A percentile compares a stretch with the other conserved stretches of the same genome.
phyloP scores from a whole-genome alignment of 2,888 invertebrate genomes.

The Tetanocera ferruginea region DNA sequence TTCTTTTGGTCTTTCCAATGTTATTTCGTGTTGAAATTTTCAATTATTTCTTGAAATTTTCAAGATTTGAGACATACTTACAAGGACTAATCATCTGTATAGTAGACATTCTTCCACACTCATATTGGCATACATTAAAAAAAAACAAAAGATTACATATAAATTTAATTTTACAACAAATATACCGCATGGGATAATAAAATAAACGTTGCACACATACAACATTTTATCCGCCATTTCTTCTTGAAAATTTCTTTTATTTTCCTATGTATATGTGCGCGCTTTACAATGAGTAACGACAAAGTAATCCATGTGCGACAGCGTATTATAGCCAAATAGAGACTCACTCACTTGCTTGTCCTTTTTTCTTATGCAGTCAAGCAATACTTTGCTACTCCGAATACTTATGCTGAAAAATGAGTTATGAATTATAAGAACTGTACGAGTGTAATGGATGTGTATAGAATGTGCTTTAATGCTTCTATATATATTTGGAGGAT shows the following conservation, averaged over 20 bases:
- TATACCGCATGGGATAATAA: too few relatives aligned
- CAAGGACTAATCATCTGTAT: too few relatives aligned
- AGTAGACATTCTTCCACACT: too few relatives aligned
- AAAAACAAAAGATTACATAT: too few relatives aligned
- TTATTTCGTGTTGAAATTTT: too few relatives aligned
- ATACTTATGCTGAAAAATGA: slow-evolving; percentile 13
- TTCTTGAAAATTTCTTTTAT: neutral
- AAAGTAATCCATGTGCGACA: slow-evolving; percentile 28
- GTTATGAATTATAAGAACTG: slow-evolving; percentile 20
- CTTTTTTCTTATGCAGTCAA: neutral
- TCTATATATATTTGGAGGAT: neutral
- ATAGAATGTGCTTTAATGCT: too few relatives aligned
- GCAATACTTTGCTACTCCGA: neutral
- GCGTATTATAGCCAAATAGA: slow-evolving; percentile 23
- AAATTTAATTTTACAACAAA: too few relatives aligned
- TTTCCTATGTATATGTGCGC: neutral
- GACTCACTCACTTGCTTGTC: neutral
- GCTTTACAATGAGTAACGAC: slow-evolving; percentile 4
- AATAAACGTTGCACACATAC: too few relatives aligned
- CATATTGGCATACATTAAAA: too few relatives aligned
- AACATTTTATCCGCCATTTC: neutral
- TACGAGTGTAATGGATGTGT: neutral
- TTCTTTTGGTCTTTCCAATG: too few relatives aligned
- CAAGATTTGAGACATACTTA: too few relatives aligned
- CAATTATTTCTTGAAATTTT: too few relatives aligned